Evolutionary conservation across 1,140 invertebrate species (phyloP).

Genomic region (Sarcophaga peregrina): DNA sequence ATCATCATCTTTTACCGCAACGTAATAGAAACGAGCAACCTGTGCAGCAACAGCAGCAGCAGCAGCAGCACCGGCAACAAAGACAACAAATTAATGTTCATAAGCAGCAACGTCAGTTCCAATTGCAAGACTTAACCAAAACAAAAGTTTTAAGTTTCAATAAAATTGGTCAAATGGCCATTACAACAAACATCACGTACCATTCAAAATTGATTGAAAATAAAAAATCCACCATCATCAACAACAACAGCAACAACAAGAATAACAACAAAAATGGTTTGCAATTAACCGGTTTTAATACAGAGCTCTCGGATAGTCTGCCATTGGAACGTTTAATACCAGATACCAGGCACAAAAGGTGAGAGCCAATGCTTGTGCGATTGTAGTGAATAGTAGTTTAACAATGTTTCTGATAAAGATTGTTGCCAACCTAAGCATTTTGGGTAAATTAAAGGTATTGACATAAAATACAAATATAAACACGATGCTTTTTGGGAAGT

Average conservation of each 20-base stretch:
- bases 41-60: not conserved
- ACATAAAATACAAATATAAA: too few species aligned
- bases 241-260: conserved; percentile 52
- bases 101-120: not conserved
- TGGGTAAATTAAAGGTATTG: too few species aligned
- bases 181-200: conserved; percentile 14
- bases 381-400: not conserved
- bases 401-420: too few species aligned
- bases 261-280: conserved; percentile 71
- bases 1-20: not conserved
- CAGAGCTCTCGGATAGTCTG: conserved; percentile 78
- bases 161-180: conserved; percentile 31
- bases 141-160: not conserved
- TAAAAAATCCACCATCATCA: not conserved
- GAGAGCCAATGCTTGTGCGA: not conserved
- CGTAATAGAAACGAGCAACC: not conserved
- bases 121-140: not conserved
- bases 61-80: not conserved
- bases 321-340: conserved; percentile 77
- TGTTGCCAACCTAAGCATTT: not conserved
- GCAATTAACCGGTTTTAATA: conserved; percentile 83
- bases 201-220: conserved; percentile 22
- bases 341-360: conserved; percentile 77
- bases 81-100: not conserved
- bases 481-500: too few species aligned